These are phyloP conservation scores for Ptychochromis oligacanthus DNA, from an alignment of 2,113 vertebrate species.

Conservation along the genomic window DNA sequence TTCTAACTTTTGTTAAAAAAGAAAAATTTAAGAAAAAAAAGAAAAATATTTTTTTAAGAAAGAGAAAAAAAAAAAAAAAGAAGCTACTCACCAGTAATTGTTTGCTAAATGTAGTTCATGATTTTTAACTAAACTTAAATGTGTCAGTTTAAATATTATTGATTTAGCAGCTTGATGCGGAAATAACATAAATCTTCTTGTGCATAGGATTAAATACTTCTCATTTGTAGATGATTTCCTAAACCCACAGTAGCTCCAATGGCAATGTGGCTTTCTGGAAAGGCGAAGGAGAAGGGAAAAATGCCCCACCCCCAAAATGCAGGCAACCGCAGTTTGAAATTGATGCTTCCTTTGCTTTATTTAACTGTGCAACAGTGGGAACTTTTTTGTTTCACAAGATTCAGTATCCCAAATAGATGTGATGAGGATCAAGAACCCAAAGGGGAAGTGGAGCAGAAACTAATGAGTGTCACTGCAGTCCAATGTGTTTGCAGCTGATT, in stretches of 20 bases:
- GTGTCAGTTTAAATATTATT: not conserved
- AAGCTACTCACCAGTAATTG: not conserved
- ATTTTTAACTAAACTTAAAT: not conserved
- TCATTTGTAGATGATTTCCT: conserved; percentile 25
- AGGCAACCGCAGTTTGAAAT: conserved; percentile 21
- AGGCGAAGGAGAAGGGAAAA: not conserved
- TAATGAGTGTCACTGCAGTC: conserved; percentile 61
- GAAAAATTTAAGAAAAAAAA: not conserved
- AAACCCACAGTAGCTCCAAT: not conserved
- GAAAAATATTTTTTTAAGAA: not conserved
- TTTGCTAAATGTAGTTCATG: not conserved
- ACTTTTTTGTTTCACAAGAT: conserved; percentile 57
- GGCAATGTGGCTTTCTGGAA: not conserved
- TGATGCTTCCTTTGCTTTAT: conserved; percentile 25
- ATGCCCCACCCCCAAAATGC: too few relatives aligned
- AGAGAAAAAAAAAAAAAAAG: too few relatives aligned
- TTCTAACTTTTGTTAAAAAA: not conserved
- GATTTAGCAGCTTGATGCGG: not conserved
- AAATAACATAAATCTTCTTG: not conserved
- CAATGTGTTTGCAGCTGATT: conserved; percentile 67
- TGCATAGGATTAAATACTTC: not conserved
- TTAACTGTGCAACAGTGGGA: conserved; percentile 17
- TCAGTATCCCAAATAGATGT: conserved; percentile 57
- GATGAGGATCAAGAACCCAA: conserved; percentile 64
- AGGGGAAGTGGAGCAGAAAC: conserved; percentile 80